Conservation (phyloP, 2,113 vertebrate genomes). For the Corythoichthys haematopterus region DNA sequence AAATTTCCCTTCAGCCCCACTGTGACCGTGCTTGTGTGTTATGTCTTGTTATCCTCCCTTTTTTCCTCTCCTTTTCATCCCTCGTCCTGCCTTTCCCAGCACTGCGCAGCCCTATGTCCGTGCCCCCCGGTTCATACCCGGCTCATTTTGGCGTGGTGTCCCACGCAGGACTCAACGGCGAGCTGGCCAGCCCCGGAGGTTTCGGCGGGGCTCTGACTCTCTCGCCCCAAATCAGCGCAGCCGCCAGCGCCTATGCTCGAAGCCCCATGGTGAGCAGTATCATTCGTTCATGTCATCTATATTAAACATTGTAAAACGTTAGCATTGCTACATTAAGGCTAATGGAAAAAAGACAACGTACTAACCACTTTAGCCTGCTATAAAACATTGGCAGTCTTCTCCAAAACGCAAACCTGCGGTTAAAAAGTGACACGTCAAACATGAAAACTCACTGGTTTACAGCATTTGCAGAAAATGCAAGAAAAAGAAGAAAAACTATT, state of each 20-base stretch:
- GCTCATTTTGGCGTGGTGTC: conserved; percentile 81
- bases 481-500: no score
- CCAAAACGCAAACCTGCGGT: no score
- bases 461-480: no score
- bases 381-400: no score
- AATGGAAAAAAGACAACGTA: no score
- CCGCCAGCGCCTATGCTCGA: conserved; percentile 75
- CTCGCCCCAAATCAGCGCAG: conserved; percentile 80
- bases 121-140: conserved; percentile 75
- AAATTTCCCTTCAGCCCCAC: conserved; percentile 8
- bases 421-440: not conserved
- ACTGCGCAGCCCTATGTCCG: conserved; percentile 80
- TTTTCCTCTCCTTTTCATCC: conserved; percentile 6
- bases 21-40: conserved; percentile 28
- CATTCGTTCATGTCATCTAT: conserved; percentile 14
- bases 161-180: conserved; percentile 77
- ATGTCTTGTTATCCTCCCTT: conserved; percentile 10
- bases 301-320: no score
- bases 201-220: conserved; percentile 82
- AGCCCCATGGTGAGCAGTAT: conserved; percentile 78
- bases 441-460: no score
- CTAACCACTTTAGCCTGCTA: no score
- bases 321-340: no score
- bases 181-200: conserved; percentile 77
- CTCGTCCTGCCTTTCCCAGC: conserved; percentile 60